These are phyloP conservation scores for Drosophila lacertosa DNA, from an alignment of 1,140 invertebrate species.

Conservation along the genomic window DNA sequence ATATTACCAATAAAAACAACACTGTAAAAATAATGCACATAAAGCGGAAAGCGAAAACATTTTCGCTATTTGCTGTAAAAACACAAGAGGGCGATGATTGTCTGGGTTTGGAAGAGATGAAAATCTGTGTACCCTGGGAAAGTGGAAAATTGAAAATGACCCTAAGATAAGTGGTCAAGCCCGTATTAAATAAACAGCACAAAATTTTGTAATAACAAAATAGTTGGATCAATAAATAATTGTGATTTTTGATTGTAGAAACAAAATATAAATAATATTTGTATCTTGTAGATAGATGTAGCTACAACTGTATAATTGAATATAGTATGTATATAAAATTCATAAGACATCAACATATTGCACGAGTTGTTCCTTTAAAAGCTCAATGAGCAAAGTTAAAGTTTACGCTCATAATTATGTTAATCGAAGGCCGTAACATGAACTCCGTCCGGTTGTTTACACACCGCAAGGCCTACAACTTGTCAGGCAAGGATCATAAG, in stretches of 20 bases:
- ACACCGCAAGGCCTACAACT: conserved; percentile 62
- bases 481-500: conserved; percentile 67
- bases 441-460: conserved; percentile 28
- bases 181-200: no score
- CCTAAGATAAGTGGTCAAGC: no score
- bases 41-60: conserved; percentile 23
- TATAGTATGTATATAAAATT: no score
- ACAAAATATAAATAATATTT: no score
- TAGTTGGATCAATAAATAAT: no score
- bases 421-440: conserved; percentile 62
- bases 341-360: no score
- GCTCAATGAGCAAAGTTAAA: conserved; percentile 31
- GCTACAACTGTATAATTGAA: no score
- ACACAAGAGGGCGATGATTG: conserved; percentile 7
- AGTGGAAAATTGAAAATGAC: background rate
- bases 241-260: no score
- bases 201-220: no score
- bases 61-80: conserved; percentile 23
- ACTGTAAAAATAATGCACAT: conserved; percentile 30
- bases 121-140: conserved; percentile 4
- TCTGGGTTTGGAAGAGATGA: no score
- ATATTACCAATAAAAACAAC: conserved; percentile 43
- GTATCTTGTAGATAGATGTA: no score
- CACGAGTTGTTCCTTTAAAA: background rate
- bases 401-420: conserved; percentile 68